A percentile compares a stretch with the other conserved stretches of the same genome.
Conservation (phyloP, 64 coral and sea anemone genomes). For the Anthopleura sola region DNA sequence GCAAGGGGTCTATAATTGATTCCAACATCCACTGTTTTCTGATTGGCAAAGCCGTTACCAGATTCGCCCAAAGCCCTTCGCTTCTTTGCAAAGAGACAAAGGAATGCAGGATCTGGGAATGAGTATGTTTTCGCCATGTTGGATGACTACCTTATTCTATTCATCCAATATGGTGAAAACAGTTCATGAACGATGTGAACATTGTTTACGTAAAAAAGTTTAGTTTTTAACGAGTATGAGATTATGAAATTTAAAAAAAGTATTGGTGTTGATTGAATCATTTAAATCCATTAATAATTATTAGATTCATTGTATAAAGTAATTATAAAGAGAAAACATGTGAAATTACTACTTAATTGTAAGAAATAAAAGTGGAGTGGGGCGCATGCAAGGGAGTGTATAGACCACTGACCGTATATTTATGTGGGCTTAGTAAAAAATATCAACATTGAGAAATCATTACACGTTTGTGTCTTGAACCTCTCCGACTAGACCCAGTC, state of each 20-base stretch:
- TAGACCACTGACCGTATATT: neutral
- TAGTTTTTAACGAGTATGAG: too few species aligned
- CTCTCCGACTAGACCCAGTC: conserved; percentile 37
- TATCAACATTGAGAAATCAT: conserved; percentile 24
- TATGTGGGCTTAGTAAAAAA: neutral
- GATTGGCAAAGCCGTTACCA: too few species aligned
- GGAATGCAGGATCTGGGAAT: too few species aligned
- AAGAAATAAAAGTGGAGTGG: neutral
- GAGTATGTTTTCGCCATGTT: too few species aligned
- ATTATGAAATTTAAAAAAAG: neutral
- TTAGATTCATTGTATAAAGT: neutral
- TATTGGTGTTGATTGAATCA: neutral
- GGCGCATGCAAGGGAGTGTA: neutral
- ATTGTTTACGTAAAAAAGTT: neutral
- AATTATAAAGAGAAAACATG: neutral
- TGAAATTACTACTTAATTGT: neutral
- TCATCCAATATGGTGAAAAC: too few species aligned
- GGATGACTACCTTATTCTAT: too few species aligned
- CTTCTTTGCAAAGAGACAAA: too few species aligned
- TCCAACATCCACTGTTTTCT: too few species aligned
- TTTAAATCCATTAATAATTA: neutral
- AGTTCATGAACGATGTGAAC: too few species aligned
- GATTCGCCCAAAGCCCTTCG: too few species aligned
- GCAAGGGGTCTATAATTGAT: too few species aligned
- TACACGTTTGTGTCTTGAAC: conserved; percentile 24